Evolutionary conservation across 2,113 vertebrate species (phyloP), one percentile per base, ranked within the genome.

Genomic region (Campylorhamphus procurvoides): DNA sequence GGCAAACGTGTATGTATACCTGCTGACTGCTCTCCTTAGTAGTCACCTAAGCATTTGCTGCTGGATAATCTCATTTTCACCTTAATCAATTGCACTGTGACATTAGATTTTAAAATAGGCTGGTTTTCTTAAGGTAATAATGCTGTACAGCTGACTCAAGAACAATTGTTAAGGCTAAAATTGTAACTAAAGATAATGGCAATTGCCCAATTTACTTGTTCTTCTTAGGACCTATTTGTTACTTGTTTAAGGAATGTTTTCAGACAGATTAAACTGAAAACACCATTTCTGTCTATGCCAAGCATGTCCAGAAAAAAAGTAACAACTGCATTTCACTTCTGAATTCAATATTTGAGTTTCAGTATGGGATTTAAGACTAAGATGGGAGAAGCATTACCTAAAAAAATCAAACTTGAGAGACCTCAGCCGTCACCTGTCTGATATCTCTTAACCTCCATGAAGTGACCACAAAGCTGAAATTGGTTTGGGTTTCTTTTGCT

Each of bases 11-110:
- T 2, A 1, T 74, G 56, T 69, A 19, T 67, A 63, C 59, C 74
- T 52, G 83, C 76, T 94, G 92, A 79, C 80, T 92, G 85, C 67
- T 92, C 74, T 86, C 90, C 73, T 83, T 77, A 44, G 58, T n/a
- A 82, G 35, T 64, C 72, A 49, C 79, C 78, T 68, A 53, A 85
- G 66, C 42, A 92, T 82, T 85, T 60, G 74, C 37, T 93, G 59
- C 59, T 88, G 58, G 78, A 87, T 90, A 90, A 71, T 52, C 72
- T 91, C 58, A 76, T 90, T 93, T 56, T 73, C 76, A 63, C 74
- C 47, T 80, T 91, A 56, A 84, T 71, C 89, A 88, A 73, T n/a
- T 50, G 33, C 63, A 83, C 40, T 50, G 27, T 74, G 67, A 60
- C 64, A 71, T 62, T 50, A 60, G 14, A 60, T 93, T 94, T 94